These are phyloP conservation scores for Pangasius sanitwongsei DNA, from an alignment of 2,797 vertebrate genomes.

Conservation along the genomic window DNA sequence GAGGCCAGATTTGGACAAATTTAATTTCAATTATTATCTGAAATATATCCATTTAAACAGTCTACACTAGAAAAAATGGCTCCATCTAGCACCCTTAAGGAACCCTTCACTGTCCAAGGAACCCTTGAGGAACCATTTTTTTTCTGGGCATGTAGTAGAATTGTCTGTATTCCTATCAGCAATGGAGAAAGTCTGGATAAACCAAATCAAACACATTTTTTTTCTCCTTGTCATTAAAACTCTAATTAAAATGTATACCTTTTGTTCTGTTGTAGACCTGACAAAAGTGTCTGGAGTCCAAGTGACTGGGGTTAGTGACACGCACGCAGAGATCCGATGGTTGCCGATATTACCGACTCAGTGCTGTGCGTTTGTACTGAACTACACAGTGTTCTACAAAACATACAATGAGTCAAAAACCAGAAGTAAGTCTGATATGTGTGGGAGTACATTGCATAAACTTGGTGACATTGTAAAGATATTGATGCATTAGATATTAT, in stretches of 20 bases:
- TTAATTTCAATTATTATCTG: not conserved
- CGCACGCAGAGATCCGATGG: constrained; percentile 66
- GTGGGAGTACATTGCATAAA: not conserved
- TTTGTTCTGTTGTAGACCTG: constrained; percentile 11
- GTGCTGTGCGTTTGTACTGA: constrained; percentile 62
- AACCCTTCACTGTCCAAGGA: not conserved
- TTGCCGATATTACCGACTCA: constrained; percentile 20
- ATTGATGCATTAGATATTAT: not conserved
- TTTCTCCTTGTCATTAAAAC: not conserved
- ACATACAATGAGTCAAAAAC: not conserved
- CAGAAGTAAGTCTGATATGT: constrained; percentile 45
- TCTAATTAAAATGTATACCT: not conserved
- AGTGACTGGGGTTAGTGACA: constrained; percentile 37
- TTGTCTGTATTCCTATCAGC: not conserved
- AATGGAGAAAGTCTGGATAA: not conserved
- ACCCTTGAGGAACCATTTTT: not conserved
- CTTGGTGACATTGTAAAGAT: not conserved
- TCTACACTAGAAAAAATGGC: not conserved
- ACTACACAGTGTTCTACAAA: constrained; percentile 65
- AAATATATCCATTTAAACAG: not conserved
- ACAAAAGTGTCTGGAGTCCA: constrained; percentile 1
- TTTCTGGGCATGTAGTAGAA: not conserved
- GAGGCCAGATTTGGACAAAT: not conserved
- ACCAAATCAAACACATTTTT: no score
- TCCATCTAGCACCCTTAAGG: not conserved